phyloP scores from a whole-genome alignment of 2,888 invertebrate species.

The Tortrix viridana region DNA sequence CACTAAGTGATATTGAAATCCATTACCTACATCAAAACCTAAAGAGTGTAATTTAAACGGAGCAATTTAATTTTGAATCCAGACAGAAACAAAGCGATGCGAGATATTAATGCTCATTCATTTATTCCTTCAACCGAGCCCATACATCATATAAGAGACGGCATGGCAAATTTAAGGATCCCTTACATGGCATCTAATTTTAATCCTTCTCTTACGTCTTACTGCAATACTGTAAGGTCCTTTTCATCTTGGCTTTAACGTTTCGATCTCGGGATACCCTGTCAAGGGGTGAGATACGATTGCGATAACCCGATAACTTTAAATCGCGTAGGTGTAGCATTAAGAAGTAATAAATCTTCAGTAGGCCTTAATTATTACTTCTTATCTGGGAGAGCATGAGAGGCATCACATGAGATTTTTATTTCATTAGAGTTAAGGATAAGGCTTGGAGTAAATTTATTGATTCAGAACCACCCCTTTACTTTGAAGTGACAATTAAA shows the following conservation, averaged over 20 bases:
- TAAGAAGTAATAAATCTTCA: slow-evolving; percentile 75
- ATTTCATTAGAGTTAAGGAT: slow-evolving; percentile 73
- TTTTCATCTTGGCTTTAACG: slow-evolving; percentile 24
- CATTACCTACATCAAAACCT: slow-evolving; percentile 5
- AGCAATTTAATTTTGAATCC: slow-evolving; percentile 49
- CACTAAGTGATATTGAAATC: slow-evolving; percentile 2
- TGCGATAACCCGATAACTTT: slow-evolving; percentile 55
- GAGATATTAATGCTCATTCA: slow-evolving; percentile 60
- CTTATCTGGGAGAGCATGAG: slow-evolving; percentile 55
- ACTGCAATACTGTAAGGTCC: slow-evolving; percentile 14
- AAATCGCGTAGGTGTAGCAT: slow-evolving; percentile 70
- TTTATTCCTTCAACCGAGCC: slow-evolving; percentile 57
- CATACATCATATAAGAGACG: slow-evolving; percentile 55
- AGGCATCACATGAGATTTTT: slow-evolving; percentile 55
- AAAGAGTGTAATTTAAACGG: slow-evolving; percentile 26
- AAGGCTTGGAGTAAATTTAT: slow-evolving; percentile 70
- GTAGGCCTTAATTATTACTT: slow-evolving; percentile 72
- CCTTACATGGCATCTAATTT: slow-evolving; percentile 30
- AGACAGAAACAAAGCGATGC: slow-evolving; percentile 54
- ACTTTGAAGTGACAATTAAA: slow-evolving; percentile 27
- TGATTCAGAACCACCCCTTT: slow-evolving; percentile 45
- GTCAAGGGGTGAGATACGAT: slow-evolving; percentile 50
- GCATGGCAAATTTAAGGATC: slow-evolving; percentile 41
- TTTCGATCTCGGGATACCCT: slow-evolving; percentile 34
- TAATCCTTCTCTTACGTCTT: slow-evolving; percentile 4